phyloP scores from a whole-genome alignment of 2,113 vertebrate genomes.

The Odocoileus virginianus region DNA sequence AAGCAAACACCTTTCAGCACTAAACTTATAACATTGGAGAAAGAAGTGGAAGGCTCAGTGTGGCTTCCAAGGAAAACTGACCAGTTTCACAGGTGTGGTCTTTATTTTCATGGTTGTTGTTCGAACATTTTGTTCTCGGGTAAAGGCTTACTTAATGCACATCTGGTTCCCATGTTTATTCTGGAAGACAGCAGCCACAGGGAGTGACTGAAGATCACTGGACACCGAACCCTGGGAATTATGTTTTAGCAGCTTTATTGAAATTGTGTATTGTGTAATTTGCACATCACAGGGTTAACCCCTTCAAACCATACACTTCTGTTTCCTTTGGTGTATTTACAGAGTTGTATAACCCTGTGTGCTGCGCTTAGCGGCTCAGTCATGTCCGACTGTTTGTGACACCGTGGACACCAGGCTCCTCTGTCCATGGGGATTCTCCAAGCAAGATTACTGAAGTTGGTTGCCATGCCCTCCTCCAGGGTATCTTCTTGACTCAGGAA shows the following conservation, averaged over 20 bases:
- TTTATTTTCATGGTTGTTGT: background rate
- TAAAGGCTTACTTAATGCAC: background rate
- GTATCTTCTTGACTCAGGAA: background rate
- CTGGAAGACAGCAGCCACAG: background rate
- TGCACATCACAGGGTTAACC: background rate
- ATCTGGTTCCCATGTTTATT: constrained; percentile 38
- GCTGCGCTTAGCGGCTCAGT: background rate
- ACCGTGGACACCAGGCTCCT: background rate
- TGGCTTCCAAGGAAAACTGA: background rate
- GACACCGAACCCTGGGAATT: background rate
- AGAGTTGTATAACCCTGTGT: background rate
- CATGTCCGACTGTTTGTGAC: background rate
- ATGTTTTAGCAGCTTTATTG: background rate
- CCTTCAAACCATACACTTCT: background rate
- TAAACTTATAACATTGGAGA: background rate
- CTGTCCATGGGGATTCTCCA: background rate
- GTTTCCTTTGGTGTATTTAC: background rate
- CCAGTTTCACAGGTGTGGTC: background rate
- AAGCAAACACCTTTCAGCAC: background rate
- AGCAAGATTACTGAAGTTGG: background rate
- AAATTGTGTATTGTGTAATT: background rate
- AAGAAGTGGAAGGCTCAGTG: background rate
- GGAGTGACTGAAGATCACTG: background rate
- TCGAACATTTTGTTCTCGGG: constrained; percentile 7
- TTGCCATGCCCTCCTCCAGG: background rate